Conservation (phyloP, 2,888 invertebrate genomes). For the Diaphora mendica region DNA sequence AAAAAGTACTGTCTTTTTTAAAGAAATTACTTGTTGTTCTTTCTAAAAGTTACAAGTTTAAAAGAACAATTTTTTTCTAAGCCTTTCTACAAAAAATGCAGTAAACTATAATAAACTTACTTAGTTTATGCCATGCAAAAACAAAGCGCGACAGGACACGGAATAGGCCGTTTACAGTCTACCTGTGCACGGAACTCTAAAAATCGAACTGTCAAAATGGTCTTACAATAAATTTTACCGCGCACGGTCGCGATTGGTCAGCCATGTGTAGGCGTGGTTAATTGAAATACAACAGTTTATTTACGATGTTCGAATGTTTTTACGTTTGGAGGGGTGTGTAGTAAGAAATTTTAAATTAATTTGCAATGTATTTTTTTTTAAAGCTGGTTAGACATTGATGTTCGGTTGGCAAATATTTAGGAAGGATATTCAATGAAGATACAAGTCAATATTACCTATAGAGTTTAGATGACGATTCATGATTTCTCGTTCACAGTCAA, state of each 20-base stretch:
- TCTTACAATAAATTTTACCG: constrained; percentile 80
- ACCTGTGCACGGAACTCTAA: constrained; percentile 58
- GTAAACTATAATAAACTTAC: constrained; percentile 15
- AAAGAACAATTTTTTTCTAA: neutral
- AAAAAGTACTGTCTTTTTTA: too few species aligned
- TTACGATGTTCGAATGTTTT: constrained; percentile 78
- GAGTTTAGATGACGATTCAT: neutral
- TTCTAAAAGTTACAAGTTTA: too few species aligned
- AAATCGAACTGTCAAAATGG: constrained; percentile 85
- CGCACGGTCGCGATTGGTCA: constrained; percentile 71
- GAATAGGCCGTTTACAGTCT: constrained; percentile 21
- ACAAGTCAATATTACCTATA: neutral
- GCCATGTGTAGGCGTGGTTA: constrained; percentile 72
- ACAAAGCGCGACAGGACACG: constrained; percentile 4
- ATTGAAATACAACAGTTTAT: constrained; percentile 77
- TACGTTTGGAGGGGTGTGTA: constrained; percentile 49
- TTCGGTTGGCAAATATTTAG: neutral
- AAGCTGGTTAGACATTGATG: neutral
- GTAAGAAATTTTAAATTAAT: constrained; percentile 30
- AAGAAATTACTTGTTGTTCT: too few species aligned
- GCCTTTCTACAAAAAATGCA: neutral
- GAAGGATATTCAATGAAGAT: neutral
- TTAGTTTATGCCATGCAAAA: constrained; percentile 8
- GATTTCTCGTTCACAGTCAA: neutral
- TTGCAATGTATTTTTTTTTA: constrained; percentile 16